phyloP scores from a whole-genome alignment of 2,797 vertebrate genomes.

The Phyllotis vaccarum region DNA sequence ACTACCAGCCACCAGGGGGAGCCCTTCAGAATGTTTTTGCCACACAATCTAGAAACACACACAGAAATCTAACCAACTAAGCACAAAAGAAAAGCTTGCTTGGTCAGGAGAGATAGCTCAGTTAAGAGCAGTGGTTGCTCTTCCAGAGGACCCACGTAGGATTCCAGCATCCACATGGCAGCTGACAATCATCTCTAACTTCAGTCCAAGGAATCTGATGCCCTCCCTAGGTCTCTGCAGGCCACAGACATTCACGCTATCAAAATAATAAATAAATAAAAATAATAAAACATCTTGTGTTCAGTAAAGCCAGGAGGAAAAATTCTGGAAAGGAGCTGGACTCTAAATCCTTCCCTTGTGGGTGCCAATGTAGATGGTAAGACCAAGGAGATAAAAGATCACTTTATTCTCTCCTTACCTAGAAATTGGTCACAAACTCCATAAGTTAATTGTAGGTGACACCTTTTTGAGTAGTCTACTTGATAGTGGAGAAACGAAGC shows the following conservation, averaged over 20 bases:
- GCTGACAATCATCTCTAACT: background rate
- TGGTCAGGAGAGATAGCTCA: background rate
- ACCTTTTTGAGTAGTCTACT: background rate
- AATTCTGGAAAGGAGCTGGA: background rate
- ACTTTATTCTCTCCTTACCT: background rate
- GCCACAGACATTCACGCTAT: background rate
- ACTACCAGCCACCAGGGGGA: background rate
- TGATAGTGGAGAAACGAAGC: background rate
- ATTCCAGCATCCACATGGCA: background rate
- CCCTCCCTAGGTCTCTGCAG: background rate
- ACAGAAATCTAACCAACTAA: background rate
- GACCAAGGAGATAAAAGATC: background rate
- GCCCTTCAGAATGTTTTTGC: background rate
- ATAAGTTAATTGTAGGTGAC: background rate
- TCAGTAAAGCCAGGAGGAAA: background rate
- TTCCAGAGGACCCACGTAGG: background rate
- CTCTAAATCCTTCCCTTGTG: background rate
- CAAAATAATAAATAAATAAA: background rate
- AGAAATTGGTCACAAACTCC: slow-evolving; percentile 9
- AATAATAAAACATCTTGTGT: background rate
- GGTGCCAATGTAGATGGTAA: background rate
- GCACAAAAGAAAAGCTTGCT: background rate
- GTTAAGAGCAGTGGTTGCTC: background rate
- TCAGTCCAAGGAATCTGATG: background rate
- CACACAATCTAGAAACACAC: background rate